Evolutionary conservation across 2,113 vertebrate genomes (phyloP).

Genomic region (Varanus salvator): DNA sequence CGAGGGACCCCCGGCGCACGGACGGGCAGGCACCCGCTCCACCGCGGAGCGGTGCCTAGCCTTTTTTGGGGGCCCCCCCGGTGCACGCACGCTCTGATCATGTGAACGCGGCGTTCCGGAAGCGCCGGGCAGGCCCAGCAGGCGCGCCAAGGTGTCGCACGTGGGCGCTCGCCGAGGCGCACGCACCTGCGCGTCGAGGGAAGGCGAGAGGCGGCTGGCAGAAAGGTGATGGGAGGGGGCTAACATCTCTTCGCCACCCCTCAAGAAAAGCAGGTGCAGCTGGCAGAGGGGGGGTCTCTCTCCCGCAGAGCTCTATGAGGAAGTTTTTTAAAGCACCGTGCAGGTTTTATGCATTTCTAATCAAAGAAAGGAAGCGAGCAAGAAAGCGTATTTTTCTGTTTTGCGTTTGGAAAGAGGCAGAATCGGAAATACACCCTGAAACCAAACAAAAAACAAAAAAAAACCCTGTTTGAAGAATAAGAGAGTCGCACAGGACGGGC

Average conservation of each 20-base stretch:
- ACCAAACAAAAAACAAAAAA: not conserved
- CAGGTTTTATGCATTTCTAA: not conserved
- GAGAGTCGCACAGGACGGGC: accelerated
- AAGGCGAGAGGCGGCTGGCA: not conserved
- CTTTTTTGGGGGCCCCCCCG: not conserved
- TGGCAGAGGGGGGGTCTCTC: not conserved
- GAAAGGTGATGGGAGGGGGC: not conserved
- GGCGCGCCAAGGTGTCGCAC: not conserved
- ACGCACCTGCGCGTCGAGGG: not conserved
- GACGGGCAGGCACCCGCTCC: not conserved
- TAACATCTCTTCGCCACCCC: not conserved
- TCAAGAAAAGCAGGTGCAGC: no score
- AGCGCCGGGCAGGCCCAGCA: not conserved
- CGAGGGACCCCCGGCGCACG: not conserved
- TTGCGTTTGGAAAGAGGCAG: not conserved
- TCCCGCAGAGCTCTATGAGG: not conserved
- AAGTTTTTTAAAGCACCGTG: not conserved
- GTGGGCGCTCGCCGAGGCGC: not conserved
- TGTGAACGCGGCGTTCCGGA: not conserved
- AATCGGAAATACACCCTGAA: not conserved
- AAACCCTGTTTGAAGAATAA: not conserved
- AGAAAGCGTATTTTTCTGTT: not conserved
- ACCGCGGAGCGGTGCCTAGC: not conserved
- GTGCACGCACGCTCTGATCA: no score
- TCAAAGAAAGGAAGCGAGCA: not conserved